Percentiles rank a stretch among this genome's conserved stretches.
Evolutionary conservation across 2,113 vertebrate genomes (phyloP).

Genomic region (Aptenodytes forsteri): DNA sequence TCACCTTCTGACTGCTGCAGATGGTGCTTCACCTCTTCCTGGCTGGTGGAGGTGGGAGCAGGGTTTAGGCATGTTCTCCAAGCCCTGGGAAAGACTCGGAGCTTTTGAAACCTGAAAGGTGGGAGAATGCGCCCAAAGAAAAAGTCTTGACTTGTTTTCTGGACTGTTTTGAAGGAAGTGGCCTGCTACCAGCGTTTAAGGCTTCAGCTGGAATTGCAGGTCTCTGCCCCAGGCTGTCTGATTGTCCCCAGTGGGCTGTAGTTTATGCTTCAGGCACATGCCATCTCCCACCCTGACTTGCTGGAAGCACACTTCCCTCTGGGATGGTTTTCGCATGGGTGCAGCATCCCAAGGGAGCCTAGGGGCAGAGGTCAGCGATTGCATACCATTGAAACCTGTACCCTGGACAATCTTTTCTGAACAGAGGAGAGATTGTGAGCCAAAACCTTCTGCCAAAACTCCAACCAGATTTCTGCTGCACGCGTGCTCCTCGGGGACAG

Average conservation of each 20-base stretch:
- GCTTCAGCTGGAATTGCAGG: background rate
- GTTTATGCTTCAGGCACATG: background rate
- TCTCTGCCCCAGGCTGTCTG: background rate
- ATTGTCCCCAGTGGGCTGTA: background rate
- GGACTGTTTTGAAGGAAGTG: background rate
- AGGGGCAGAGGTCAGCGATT: fast-evolving
- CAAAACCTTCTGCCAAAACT: background rate
- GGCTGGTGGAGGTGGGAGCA: background rate
- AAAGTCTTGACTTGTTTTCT: background rate
- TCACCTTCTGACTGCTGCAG: background rate
- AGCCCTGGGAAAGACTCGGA: background rate
- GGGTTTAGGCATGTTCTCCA: background rate
- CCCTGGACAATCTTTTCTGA: background rate
- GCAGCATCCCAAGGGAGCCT: background rate
- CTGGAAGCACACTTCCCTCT: background rate
- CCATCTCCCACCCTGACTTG: background rate
- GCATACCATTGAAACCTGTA: background rate
- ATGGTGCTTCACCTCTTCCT: background rate
- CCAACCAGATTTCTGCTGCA: background rate
- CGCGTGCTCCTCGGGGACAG: background rate
- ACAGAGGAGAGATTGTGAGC: background rate
- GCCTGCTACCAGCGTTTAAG: background rate
- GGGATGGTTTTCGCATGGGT: background rate
- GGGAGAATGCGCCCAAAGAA: background rate
- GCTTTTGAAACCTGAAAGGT: background rate